Evolutionary conservation across 2,888 invertebrate species (phyloP).

Genomic region (Lasius fuliginosus): DNA sequence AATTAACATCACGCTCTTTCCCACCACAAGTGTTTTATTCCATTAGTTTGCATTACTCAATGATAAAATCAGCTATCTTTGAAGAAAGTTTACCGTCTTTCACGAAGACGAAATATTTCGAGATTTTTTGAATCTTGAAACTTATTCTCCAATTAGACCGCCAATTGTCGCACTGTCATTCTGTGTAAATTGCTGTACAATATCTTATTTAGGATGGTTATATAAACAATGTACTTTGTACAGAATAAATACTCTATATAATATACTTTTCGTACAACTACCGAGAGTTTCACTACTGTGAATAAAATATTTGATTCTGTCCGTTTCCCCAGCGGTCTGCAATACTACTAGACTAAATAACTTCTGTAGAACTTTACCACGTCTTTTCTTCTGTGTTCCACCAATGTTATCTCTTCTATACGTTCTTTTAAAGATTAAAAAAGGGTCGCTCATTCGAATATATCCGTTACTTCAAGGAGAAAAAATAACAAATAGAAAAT

Average conservation of each 20-base stretch:
- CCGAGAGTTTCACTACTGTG: slow-evolving; percentile 50
- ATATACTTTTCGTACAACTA: slow-evolving; percentile 61
- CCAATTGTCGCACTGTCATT: background rate
- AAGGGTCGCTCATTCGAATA: slow-evolving; percentile 73
- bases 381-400: slow-evolving; percentile 3
- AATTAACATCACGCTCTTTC: background rate
- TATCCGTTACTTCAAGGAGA: slow-evolving; percentile 65
- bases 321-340: slow-evolving; percentile 64
- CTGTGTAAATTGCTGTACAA: background rate
- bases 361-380: slow-evolving; percentile 23
- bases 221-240: background rate
- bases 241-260: background rate
- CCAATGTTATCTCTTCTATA: background rate
- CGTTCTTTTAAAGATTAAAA: slow-evolving; percentile 77
- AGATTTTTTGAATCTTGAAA: background rate
- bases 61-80: background rate
- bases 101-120: background rate
- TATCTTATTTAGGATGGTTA: slow-evolving; percentile 6
- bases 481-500: slow-evolving; percentile 79
- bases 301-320: slow-evolving; percentile 79
- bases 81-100: background rate
- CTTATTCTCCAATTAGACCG: background rate
- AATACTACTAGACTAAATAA: slow-evolving; percentile 28
- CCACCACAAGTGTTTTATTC: background rate
- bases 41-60: background rate